phyloP scores from a whole-genome alignment of 2,113 vertebrate genomes.

The Acrocephalus kingi region DNA sequence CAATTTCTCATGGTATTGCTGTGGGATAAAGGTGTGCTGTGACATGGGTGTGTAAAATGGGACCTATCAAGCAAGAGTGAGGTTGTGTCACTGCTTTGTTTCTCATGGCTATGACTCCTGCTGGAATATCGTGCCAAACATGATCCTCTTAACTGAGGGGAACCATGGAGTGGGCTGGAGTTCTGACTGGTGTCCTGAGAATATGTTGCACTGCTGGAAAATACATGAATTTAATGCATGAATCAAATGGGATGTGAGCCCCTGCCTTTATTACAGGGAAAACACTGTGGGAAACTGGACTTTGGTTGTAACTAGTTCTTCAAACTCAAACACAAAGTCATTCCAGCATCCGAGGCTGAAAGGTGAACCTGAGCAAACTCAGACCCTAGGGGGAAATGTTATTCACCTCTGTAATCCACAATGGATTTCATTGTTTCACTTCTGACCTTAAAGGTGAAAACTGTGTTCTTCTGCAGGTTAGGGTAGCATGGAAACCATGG shows the following conservation, averaged over 20 bases:
- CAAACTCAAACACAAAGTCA: background rate
- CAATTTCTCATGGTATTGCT: background rate
- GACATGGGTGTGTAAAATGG: background rate
- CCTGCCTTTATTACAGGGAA: background rate
- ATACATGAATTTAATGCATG: background rate
- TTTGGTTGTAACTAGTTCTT: background rate
- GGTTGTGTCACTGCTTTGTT: background rate
- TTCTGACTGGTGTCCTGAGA: background rate
- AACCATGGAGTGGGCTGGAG: no score
- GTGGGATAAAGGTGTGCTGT: background rate
- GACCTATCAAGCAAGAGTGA: background rate
- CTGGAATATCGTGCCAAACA: rapidly evolving
- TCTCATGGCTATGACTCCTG: rapidly evolving
- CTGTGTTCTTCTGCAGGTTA: background rate
- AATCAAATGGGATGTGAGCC: background rate
- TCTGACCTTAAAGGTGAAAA: background rate
- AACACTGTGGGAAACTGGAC: background rate
- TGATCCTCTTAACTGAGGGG: background rate
- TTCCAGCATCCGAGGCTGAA: background rate
- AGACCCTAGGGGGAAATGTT: background rate
- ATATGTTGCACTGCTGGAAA: background rate
- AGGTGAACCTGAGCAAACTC: background rate
- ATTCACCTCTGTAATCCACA: no score
- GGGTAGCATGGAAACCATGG: background rate
- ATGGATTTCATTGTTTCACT: background rate